A percentile compares a stretch with the other conserved stretches of the same genome.
Conservation (phyloP, 2,797 vertebrate species). For the Scomberomorus guttatus region DNA sequence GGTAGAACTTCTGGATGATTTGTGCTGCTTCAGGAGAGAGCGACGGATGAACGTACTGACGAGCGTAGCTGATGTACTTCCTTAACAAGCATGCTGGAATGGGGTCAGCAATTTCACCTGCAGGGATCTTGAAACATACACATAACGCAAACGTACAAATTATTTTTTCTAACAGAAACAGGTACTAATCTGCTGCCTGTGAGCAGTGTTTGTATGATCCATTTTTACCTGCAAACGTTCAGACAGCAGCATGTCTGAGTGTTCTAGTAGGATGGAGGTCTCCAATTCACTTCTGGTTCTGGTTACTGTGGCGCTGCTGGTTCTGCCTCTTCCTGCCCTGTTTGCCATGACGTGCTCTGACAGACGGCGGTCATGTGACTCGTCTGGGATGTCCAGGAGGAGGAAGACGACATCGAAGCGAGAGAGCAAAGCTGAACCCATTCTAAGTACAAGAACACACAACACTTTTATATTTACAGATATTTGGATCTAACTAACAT, state of each 20-base stretch:
- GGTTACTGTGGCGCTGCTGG: constrained; percentile 81
- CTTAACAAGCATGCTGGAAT: constrained; percentile 93
- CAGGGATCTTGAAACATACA: constrained; percentile 79
- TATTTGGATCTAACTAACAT: no score
- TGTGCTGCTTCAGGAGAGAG: constrained; percentile 92
- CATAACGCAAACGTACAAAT: background rate
- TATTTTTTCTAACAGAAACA: background rate
- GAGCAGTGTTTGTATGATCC: rapidly evolving
- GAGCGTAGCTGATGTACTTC: constrained; percentile 96
- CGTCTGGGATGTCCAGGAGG: constrained; percentile 95
- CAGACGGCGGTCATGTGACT: constrained; percentile 94
- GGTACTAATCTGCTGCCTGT: background rate
- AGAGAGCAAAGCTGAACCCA: constrained; percentile 96
- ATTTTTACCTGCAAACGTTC: constrained; percentile 91
- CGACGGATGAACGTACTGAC: constrained; percentile 93
- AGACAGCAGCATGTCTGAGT: constrained; percentile 88
- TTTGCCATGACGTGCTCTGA: constrained; percentile 97
- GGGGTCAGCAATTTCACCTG: constrained; percentile 89
- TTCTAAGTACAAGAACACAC: constrained; percentile 78
- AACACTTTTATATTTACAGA: background rate
- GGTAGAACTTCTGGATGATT: constrained; percentile 94
- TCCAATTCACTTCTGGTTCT: constrained; percentile 78
- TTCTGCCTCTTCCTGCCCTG: constrained; percentile 84
- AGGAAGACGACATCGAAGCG: constrained; percentile 98
- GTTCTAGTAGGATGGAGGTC: constrained; percentile 88